A percentile compares a stretch with the other conserved stretches of the same genome.
These are phyloP conservation scores for Lepidocolaptes lacrymiger DNA, from an alignment of 2,797 vertebrate genomes.

Conservation along the genomic window DNA sequence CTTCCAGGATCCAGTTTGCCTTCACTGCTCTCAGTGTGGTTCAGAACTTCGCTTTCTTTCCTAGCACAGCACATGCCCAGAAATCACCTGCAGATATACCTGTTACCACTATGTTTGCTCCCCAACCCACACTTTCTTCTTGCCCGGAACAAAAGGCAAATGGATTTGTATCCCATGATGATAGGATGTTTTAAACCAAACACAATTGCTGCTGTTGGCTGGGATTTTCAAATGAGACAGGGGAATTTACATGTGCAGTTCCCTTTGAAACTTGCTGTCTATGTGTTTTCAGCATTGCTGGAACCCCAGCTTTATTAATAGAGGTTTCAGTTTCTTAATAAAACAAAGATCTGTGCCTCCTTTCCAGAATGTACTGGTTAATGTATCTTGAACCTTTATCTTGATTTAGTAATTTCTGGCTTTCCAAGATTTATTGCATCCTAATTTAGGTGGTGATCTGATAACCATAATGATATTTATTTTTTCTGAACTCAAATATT, in stretches of 20 bases:
- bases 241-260: not conserved
- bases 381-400: not conserved
- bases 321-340: not conserved
- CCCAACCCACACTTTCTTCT: not conserved
- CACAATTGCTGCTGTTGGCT: not conserved
- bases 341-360: not conserved
- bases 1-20: not conserved
- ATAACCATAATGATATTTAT: not conserved
- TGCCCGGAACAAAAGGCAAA: not conserved
- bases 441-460: not conserved
- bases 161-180: not conserved
- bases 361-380: not conserved
- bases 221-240: not conserved
- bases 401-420: not conserved
- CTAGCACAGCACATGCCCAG: not conserved
- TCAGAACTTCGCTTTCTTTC: not conserved
- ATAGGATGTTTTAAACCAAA: not conserved
- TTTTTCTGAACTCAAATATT: not conserved
- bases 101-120: not conserved
- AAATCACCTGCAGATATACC: not conserved
- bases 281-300: not conserved
- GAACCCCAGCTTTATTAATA: not conserved
- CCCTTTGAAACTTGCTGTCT: not conserved
- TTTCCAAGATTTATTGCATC: not conserved
- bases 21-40: accelerated